A percentile compares a stretch with the other conserved stretches of the same genome.
These are phyloP conservation scores for Plemyria rubiginata DNA, from an alignment of 2,888 invertebrate species.

Conservation along the genomic window DNA sequence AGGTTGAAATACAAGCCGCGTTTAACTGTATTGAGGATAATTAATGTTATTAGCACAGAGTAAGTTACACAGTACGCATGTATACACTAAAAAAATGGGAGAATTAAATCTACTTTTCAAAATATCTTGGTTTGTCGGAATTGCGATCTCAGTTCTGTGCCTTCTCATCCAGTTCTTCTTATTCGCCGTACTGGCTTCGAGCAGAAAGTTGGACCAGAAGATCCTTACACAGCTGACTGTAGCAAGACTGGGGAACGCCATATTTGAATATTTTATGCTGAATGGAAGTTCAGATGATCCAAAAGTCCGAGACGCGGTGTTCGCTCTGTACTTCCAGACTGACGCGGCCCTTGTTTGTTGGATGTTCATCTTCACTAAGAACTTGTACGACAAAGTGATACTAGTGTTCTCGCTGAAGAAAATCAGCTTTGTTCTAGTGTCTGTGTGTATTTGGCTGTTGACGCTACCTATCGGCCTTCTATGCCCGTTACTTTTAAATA, in stretches of 20 bases:
- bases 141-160: slow-evolving; percentile 10
- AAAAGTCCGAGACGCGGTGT: slow-evolving; percentile 37
- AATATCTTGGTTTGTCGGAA: slow-evolving; percentile 8
- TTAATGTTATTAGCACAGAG: background rate
- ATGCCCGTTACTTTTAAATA: slow-evolving; percentile 36
- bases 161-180: slow-evolving; percentile 52
- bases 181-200: slow-evolving; percentile 49
- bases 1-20: too few relatives aligned
- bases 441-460: slow-evolving; percentile 52
- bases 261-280: slow-evolving; percentile 51
- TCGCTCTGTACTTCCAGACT: slow-evolving; percentile 53
- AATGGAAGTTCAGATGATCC: background rate
- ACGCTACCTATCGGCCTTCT: slow-evolving; percentile 56
- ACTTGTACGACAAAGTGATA: slow-evolving; percentile 67
- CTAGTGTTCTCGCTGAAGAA: slow-evolving; percentile 53
- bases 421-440: slow-evolving; percentile 45
- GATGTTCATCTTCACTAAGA: slow-evolving; percentile 69
- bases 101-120: background rate
- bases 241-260: slow-evolving; percentile 57
- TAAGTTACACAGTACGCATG: background rate
- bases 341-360: slow-evolving; percentile 61
- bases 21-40: too few relatives aligned
- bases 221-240: slow-evolving; percentile 60
- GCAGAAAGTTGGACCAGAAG: slow-evolving; percentile 63
- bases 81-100: slow-evolving; percentile 5